Percentiles rank a stretch among this genome's conserved stretches.
Evolutionary conservation across 2,113 vertebrate species (phyloP).

Genomic region (Plestiodon gilberti): DNA sequence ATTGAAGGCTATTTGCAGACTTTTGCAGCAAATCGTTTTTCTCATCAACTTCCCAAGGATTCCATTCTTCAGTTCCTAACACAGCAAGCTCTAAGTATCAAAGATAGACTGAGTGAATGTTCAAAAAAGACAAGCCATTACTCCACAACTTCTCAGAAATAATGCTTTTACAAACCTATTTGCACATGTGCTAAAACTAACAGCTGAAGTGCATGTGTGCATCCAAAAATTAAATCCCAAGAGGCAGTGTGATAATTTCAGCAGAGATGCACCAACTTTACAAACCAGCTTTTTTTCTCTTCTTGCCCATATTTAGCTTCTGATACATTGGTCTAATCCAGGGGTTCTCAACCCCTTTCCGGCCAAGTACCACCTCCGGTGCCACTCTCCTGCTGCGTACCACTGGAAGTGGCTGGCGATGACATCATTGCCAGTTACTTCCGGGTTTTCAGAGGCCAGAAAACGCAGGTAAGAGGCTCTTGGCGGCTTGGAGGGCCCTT

Average conservation of each 20-base stretch:
- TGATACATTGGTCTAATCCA: too few species aligned
- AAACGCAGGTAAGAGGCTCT: too few species aligned
- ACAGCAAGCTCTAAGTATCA: constrained; percentile 62
- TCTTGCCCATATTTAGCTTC: too few species aligned
- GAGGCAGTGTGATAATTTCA: background rate
- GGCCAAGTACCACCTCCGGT: too few species aligned
- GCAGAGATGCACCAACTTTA: background rate
- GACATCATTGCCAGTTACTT: too few species aligned
- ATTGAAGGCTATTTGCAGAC: constrained; percentile 80
- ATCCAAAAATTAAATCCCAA: background rate
- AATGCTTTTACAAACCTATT: background rate
- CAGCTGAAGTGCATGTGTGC: background rate
- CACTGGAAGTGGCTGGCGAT: too few species aligned
- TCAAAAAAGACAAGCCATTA: background rate
- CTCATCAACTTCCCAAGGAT: constrained; percentile 94
- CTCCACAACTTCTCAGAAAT: background rate
- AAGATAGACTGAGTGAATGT: constrained; percentile 12
- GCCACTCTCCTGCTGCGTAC: too few species aligned
- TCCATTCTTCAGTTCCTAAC: constrained; percentile 85
- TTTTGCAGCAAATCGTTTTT: constrained; percentile 79
- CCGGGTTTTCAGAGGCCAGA: too few species aligned
- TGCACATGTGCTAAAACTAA: background rate
- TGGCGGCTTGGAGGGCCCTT: too few species aligned
- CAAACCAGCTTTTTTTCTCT: too few species aligned
- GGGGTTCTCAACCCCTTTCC: too few species aligned